Evolutionary conservation across 2,113 vertebrate species (phyloP).

Genomic region (Serinus canaria): DNA sequence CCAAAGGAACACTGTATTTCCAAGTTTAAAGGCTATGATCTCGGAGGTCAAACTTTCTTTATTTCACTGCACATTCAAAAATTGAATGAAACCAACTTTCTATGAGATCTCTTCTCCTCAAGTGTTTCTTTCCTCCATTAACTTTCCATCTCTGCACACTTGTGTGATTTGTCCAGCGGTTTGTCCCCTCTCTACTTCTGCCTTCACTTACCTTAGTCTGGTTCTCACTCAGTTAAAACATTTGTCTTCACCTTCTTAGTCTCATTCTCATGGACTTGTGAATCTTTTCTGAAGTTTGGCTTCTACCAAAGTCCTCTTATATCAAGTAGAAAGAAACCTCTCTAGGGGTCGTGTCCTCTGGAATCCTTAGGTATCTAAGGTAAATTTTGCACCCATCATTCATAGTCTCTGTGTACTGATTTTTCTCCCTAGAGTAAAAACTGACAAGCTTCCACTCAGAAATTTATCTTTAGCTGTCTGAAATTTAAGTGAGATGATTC

Average conservation of each 20-base stretch:
- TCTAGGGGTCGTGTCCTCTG: background rate
- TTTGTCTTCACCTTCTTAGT: background rate
- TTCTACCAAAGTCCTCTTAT: background rate
- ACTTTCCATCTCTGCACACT: background rate
- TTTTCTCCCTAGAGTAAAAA: background rate
- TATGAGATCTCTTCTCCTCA: background rate
- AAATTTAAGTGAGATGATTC: background rate
- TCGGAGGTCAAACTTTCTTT: background rate
- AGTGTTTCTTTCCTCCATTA: background rate
- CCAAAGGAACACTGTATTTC: background rate
- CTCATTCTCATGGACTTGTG: background rate
- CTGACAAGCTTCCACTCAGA: background rate
- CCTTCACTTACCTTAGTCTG: background rate
- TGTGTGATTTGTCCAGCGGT: background rate
- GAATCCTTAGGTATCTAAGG: background rate
- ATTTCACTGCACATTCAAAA: background rate
- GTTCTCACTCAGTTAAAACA: background rate
- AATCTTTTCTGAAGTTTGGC: background rate
- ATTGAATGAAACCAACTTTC: background rate
- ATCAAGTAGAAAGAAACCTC: background rate
- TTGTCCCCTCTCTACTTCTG: background rate
- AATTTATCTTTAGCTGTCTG: background rate
- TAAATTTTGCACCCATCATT: background rate
- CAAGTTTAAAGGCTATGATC: background rate
- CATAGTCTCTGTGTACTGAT: background rate